phyloP scores from a whole-genome alignment of 2,113 vertebrate genomes.

The Trogon surrucura region DNA sequence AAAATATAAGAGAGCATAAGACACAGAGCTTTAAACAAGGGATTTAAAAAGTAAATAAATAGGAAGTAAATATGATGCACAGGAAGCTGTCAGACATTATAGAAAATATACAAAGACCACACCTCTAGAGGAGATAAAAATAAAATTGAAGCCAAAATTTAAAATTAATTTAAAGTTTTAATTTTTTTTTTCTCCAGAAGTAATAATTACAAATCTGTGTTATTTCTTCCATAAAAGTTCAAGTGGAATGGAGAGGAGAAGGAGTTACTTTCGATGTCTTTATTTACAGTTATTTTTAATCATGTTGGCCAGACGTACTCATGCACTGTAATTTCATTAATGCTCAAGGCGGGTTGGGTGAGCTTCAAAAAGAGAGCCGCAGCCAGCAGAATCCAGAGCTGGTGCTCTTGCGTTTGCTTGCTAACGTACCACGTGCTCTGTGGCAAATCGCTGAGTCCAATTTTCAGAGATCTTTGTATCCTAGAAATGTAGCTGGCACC shows the following conservation, averaged over 20 bases:
- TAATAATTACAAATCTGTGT: background rate
- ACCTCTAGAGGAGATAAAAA: background rate
- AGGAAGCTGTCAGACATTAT: background rate
- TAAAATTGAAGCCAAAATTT: background rate
- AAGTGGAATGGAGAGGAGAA: background rate
- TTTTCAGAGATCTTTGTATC: background rate
- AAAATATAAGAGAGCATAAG: background rate
- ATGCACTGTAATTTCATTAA: background rate
- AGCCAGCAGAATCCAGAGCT: background rate
- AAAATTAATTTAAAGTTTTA: background rate
- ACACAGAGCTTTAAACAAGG: background rate
- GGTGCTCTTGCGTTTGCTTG: background rate
- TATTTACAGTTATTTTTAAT: background rate
- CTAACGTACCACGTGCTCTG: background rate
- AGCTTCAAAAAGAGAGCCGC: background rate
- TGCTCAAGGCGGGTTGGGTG: background rate
- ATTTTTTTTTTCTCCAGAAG: background rate
- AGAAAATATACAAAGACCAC: background rate
- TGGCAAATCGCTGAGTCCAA: background rate
- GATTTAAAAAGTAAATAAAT: background rate
- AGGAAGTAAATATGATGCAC: slow-evolving; percentile 17
- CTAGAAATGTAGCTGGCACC: background rate
- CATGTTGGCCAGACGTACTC: background rate
- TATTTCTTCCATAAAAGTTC: background rate
- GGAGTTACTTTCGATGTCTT: background rate